A percentile compares a stretch with the other conserved stretches of the same genome.
Evolutionary conservation across 2,113 vertebrate genomes (phyloP).

Genomic region (Semicossyphus pulcher): DNA sequence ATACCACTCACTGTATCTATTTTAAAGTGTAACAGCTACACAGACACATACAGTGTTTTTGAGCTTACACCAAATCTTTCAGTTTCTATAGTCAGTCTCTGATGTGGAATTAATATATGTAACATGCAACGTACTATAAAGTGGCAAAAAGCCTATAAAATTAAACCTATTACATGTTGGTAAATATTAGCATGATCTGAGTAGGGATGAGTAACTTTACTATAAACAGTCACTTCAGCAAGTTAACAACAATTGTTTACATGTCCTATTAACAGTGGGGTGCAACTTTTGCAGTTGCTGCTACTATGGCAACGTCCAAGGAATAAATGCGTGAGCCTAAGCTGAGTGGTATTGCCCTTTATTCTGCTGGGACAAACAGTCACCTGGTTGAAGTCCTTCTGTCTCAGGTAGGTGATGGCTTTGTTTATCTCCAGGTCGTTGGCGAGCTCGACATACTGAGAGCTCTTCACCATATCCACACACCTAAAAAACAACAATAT

Average conservation of each 20-base stretch:
- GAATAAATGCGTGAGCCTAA: too few species aligned
- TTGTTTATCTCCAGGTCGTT: slow-evolving; percentile 99
- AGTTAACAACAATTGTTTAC: too few species aligned
- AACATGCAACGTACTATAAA: too few species aligned
- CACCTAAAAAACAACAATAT: slow-evolving; percentile 85
- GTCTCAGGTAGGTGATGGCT: slow-evolving; percentile 95
- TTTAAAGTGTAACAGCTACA: not conserved
- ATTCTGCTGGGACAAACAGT: not conserved
- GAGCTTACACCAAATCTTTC: not conserved
- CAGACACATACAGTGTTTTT: not conserved
- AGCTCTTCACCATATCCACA: slow-evolving; percentile 94
- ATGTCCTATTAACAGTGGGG: not conserved
- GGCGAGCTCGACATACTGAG: slow-evolving; percentile 94
- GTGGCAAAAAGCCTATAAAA: too few species aligned
- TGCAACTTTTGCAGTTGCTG: too few species aligned
- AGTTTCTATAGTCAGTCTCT: not conserved
- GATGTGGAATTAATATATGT: too few species aligned
- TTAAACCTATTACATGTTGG: not conserved
- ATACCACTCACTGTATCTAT: slow-evolving; percentile 26
- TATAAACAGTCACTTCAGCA: too few species aligned
- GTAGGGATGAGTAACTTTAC: too few species aligned
- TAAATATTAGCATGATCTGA: not conserved
- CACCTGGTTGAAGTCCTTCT: slow-evolving; percentile 96
- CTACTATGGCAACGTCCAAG: too few species aligned
- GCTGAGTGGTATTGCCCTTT: slow-evolving; percentile 3